Evolutionary conservation across 2,113 vertebrate genomes (phyloP), one percentile per base, ranked within the genome.

Genomic region (Embiotoca jacksoni): DNA sequence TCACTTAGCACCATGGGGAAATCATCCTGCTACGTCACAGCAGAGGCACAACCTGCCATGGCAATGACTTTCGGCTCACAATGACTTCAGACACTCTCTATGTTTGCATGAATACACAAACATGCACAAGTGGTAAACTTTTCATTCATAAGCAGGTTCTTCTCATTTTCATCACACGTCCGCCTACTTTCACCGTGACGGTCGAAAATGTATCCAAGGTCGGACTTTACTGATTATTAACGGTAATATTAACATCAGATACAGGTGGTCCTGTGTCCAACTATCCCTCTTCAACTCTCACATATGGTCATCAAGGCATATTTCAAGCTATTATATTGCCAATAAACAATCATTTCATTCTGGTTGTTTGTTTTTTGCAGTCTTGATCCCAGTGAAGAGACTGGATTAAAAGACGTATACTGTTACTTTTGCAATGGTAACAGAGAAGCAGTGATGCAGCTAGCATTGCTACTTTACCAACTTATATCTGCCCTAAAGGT

Each of bases 1-100:
- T 75, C 67, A 83, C 65, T 86, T 73, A 77, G 36, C 41, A 41
- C 46, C 30, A 37, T 1, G 8, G 30, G 36, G 52, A 81, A 71
- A 74, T 79, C 62, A 32, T 52, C n/a, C 0, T 52, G 47, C 39
- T 53, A 50, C 16, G 1, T 74, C 53, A 78, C 50, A 41, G 23
- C 63, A 72, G 39, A 78, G 16, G 8, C 58, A 74, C 5, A 75
- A 66, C 8, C 37, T 41, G 46, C 4, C 31, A 6, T 23, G 46
- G 30, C 3, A 30, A 3, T n/a, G 10, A 59, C 47, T 49, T 32
- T 47, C 13, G 3, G 9, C 53, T 70, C 16, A 50, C 52, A 16
- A 33, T 13, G 76, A 61, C 69, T 33, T 32, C 16, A 62, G 10
- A 35, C 10, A 6, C 6, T 6, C 39, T 8, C 13, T 10, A 5